Evolutionary conservation across 2,888 invertebrate genomes (phyloP).

Genomic region (Drosophila mercatorum): DNA sequence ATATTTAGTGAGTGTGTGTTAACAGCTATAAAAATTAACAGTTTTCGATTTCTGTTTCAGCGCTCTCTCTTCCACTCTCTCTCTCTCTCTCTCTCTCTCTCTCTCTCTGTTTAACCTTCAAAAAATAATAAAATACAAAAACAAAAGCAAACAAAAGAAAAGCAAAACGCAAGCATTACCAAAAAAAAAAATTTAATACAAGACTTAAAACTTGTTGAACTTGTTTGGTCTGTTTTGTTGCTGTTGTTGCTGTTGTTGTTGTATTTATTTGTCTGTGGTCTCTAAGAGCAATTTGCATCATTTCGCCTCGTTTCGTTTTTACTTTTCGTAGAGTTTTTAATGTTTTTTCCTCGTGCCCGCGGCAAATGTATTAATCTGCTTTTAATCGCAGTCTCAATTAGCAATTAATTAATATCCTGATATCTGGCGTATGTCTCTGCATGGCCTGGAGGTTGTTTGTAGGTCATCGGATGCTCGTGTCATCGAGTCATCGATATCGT

Average conservation of each 20-base stretch:
- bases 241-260: not conserved
- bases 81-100: slow-evolving; percentile 2
- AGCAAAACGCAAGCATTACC: slow-evolving; percentile 30
- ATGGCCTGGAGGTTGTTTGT: slow-evolving; percentile 65
- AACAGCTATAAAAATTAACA: slow-evolving; percentile 67
- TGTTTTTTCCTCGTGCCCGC: slow-evolving; percentile 6
- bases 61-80: slow-evolving; percentile 12
- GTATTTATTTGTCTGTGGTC: slow-evolving; percentile 3
- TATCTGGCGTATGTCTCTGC: not conserved
- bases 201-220: slow-evolving; percentile 68
- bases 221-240: slow-evolving; percentile 57
- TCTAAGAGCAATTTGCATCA: slow-evolving; percentile 64
- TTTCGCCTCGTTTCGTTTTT: slow-evolving; percentile 36
- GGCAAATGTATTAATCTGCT: slow-evolving; percentile 49
- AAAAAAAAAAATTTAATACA: slow-evolving; percentile 45
- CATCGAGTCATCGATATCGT: slow-evolving; percentile 36
- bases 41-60: slow-evolving; percentile 61
- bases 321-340: slow-evolving; percentile 1
- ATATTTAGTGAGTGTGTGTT: slow-evolving; percentile 70
- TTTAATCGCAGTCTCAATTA: slow-evolving; percentile 58
- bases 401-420: slow-evolving; percentile 51
- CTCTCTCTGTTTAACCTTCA: slow-evolving; percentile 64
- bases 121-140: slow-evolving; percentile 32
- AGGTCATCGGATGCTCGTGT: slow-evolving; percentile 69
- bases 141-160: slow-evolving; percentile 31